Evolutionary conservation across 2,888 invertebrate species (phyloP).

Genomic region (Laothoe populi): DNA sequence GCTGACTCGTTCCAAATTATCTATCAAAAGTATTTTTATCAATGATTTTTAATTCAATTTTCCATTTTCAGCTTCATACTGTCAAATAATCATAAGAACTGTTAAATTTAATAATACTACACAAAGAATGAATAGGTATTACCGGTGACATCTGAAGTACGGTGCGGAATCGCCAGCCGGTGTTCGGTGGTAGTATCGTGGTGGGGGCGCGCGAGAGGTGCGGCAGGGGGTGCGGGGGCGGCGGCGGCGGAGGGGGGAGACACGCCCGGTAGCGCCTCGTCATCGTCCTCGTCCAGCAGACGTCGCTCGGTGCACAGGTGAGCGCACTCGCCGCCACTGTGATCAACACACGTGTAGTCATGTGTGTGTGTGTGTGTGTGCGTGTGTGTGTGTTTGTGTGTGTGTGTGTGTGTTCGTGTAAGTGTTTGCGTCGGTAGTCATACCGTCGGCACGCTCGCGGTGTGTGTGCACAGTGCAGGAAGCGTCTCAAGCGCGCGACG

Average conservation of each 20-base stretch:
- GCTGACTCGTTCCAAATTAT: background rate
- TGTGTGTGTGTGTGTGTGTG: background rate
- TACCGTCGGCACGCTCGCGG: constrained; percentile 59
- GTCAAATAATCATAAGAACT: too few species aligned
- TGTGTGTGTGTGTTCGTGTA: background rate
- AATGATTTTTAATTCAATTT: too few species aligned
- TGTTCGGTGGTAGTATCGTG: background rate
- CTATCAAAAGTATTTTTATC: background rate
- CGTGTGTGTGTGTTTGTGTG: background rate
- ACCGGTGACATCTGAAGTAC: constrained; percentile 5
- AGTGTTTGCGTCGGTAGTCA: background rate
- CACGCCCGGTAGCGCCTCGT: constrained; percentile 20
- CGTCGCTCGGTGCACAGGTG: constrained; percentile 56
- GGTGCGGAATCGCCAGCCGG: background rate
- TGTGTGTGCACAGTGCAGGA: constrained; percentile 70
- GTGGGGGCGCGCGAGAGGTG: constrained; percentile 8
- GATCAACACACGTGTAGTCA: background rate
- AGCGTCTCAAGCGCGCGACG: constrained; percentile 61
- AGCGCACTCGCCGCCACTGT: constrained; percentile 58
- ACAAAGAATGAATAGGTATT: constrained; percentile 1
- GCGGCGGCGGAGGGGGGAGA: constrained; percentile 1
- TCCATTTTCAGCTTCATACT: too few species aligned
- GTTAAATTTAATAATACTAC: background rate
- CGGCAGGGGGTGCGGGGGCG: constrained; percentile 10
- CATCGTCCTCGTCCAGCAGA: constrained; percentile 47